Conservation (phyloP, 1,140 invertebrate genomes). For the Lasioglossum baleicum region DNA sequence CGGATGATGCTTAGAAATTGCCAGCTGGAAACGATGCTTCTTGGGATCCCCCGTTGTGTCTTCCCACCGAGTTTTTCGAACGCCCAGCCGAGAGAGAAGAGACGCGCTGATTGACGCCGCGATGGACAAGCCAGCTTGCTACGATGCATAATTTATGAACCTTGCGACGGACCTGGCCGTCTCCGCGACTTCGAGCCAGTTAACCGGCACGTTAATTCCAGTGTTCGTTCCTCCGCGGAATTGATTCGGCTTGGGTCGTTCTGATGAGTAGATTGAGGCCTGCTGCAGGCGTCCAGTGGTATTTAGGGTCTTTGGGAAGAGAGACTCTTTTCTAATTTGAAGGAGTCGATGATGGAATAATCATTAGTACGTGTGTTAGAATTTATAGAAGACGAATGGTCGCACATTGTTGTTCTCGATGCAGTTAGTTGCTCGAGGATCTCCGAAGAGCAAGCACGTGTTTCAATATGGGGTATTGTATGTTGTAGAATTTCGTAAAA, state of each 20-base stretch:
- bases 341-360: too few relatives aligned
- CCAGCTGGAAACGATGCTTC: neutral
- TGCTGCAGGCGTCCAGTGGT: neutral
- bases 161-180: too few relatives aligned
- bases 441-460: too few relatives aligned
- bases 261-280: neutral
- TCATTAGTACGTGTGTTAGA: too few relatives aligned
- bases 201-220: conserved; percentile 6
- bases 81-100: neutral
- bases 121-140: conserved; percentile 5
- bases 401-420: too few relatives aligned
- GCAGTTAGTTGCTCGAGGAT: too few relatives aligned
- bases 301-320: too few relatives aligned
- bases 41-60: too few relatives aligned
- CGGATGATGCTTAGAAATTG: neutral
- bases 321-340: too few relatives aligned
- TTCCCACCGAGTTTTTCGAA: neutral
- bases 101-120: conserved; percentile 12
- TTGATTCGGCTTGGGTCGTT: neutral
- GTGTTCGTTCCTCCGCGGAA: neutral
- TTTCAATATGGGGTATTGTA: too few relatives aligned
- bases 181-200: neutral
- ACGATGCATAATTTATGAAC: conserved; percentile 33
- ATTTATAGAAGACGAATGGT: too few relatives aligned
- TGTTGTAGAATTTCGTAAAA: too few relatives aligned